Percentiles rank a stretch among this genome's conserved stretches.
Conservation (phyloP, 2,113 vertebrate species). For the Pycnonotus jocosus region DNA sequence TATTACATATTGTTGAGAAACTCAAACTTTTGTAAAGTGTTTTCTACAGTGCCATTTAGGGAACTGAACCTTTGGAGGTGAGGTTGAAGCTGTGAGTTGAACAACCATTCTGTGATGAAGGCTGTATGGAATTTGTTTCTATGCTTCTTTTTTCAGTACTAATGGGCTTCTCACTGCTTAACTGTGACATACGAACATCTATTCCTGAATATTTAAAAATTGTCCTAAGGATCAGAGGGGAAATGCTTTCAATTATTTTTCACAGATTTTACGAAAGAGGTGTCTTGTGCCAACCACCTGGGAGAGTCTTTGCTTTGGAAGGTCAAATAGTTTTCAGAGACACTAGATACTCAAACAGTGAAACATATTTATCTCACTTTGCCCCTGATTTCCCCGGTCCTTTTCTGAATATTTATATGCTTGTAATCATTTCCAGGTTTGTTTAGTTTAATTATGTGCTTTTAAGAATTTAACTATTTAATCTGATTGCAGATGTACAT, state of each 20-base stretch:
- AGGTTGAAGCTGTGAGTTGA: neutral
- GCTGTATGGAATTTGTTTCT: neutral
- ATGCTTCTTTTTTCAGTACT: neutral
- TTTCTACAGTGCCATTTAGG: neutral
- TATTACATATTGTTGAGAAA: neutral
- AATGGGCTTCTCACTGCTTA: neutral
- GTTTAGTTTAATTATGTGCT: neutral
- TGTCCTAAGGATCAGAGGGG: neutral
- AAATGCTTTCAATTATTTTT: neutral
- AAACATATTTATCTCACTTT: neutral
- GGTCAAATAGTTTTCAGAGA: neutral
- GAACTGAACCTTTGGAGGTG: neutral
- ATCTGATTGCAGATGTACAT: neutral
- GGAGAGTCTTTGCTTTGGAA: neutral
- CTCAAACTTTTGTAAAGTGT: neutral
- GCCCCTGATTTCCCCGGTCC: neutral
- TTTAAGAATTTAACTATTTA: neutral
- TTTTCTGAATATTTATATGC: neutral
- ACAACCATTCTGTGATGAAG: neutral
- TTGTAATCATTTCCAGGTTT: neutral
- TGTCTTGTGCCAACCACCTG: neutral
- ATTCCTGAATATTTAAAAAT: neutral
- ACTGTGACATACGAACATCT: neutral
- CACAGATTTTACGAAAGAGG: neutral
- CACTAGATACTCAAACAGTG: neutral